These are phyloP conservation scores for Diplosoma virens DNA, from an alignment of 23 tunicate genomes.

Conservation along the genomic window DNA sequence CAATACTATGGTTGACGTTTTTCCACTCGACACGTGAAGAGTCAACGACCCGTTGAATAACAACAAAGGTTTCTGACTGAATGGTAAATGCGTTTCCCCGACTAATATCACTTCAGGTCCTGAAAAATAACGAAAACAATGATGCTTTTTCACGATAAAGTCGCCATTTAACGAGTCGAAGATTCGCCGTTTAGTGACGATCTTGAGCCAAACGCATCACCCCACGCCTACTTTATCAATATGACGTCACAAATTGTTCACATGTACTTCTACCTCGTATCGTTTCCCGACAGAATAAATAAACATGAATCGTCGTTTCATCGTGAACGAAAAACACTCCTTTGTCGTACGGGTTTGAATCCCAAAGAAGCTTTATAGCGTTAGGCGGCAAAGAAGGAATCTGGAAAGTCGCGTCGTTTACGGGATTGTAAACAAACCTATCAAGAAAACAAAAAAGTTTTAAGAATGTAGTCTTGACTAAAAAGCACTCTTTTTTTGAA, in stretches of 20 bases:
- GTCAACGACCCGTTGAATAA: conserved; percentile 77
- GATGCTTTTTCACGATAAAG: no score
- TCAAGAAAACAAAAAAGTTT: neutral
- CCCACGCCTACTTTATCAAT: no score
- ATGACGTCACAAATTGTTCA: no score
- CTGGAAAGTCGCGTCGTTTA: conserved; percentile 49
- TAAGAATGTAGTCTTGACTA: no score
- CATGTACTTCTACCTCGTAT: conserved; percentile 69
- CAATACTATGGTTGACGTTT: conserved; percentile 58
- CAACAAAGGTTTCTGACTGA: conserved; percentile 70
- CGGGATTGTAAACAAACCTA: conserved; percentile 87
- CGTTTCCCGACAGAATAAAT: conserved; percentile 68
- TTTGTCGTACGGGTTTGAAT: conserved; percentile 68
- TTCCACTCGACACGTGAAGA: conserved; percentile 78
- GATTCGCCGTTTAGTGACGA: no score
- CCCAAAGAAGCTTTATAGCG: conserved; percentile 67
- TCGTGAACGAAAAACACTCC: conserved; percentile 75
- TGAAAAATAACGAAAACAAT: no score
- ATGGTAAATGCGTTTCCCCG: conserved; percentile 73
- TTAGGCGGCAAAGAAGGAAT: conserved; percentile 62
- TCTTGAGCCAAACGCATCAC: no score
- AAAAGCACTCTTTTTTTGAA: no score
- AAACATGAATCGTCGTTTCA: conserved; percentile 62
- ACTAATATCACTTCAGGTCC: conserved; percentile 69
- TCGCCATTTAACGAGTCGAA: no score